Conservation (phyloP, 2,113 vertebrate species). For the Sciurus niger region DNA sequence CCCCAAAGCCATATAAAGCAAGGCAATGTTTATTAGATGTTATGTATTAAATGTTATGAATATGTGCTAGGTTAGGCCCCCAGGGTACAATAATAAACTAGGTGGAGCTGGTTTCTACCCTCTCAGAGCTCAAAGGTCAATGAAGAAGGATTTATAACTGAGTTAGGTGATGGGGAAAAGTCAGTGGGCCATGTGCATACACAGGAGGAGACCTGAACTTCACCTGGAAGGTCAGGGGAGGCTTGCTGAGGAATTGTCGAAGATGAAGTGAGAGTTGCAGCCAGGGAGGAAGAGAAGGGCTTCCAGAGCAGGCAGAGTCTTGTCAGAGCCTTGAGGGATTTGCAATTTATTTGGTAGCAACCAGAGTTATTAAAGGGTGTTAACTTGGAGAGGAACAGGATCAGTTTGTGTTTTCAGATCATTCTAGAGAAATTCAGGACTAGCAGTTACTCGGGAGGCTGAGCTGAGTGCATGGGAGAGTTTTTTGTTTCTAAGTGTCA, state of each 20-base stretch:
- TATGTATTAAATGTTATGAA: too few relatives aligned
- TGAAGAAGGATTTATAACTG: background rate
- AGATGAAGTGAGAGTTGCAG: too few relatives aligned
- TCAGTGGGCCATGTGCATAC: background rate
- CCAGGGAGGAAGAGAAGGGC: background rate
- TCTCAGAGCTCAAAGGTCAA: background rate
- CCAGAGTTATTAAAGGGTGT: slow-evolving; percentile 11
- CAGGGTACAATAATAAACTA: background rate
- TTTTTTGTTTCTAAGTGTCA: too few relatives aligned
- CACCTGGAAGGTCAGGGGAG: background rate
- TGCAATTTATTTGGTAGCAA: background rate
- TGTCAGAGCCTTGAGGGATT: background rate
- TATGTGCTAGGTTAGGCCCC: background rate
- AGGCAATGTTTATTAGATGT: background rate
- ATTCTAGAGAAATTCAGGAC: background rate
- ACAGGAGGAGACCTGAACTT: background rate
- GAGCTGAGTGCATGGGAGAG: background rate
- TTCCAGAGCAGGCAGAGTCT: background rate
- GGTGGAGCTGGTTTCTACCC: background rate
- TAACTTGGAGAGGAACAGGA: background rate
- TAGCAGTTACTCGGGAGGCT: background rate
- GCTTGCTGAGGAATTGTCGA: background rate
- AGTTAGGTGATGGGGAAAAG: background rate
- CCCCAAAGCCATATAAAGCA: background rate
- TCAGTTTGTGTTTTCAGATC: slow-evolving; percentile 13